Conservation (phyloP, 2,888 invertebrate genomes). For the Yponomeuta evonymella region DNA sequence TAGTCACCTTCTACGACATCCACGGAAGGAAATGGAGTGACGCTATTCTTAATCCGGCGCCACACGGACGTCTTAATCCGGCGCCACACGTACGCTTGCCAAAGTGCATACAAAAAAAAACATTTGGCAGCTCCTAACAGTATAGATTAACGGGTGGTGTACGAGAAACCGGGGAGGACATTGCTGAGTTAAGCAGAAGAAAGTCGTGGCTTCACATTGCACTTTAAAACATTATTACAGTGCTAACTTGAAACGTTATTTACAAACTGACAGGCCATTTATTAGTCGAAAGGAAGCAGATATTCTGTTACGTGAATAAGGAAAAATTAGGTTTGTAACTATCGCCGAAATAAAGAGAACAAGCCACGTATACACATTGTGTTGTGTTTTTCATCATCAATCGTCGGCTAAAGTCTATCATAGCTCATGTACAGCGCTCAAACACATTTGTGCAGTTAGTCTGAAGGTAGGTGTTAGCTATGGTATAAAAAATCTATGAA, state of each 20-base stretch:
- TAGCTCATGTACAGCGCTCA: slow-evolving; percentile 19
- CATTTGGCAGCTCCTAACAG: too few relatives aligned
- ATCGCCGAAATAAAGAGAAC: slow-evolving; percentile 18
- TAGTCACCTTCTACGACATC: too few relatives aligned
- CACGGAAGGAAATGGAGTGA: too few relatives aligned
- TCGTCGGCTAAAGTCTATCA: slow-evolving; percentile 6
- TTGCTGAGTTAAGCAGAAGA: not conserved
- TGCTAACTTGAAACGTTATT: not conserved
- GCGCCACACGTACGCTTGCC: too few relatives aligned
- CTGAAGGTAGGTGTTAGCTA: slow-evolving; percentile 14
- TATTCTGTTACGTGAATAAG: not conserved
- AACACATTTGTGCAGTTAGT: slow-evolving; percentile 18
- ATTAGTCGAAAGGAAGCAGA: not conserved
- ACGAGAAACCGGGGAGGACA: not conserved
- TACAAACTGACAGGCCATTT: not conserved
- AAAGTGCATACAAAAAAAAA: too few relatives aligned
- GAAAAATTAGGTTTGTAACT: not conserved
- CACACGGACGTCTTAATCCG: too few relatives aligned
- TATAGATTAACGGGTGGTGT: too few relatives aligned
- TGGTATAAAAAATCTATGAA: slow-evolving; percentile 4
- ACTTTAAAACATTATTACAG: not conserved
- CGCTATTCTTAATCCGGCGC: too few relatives aligned
- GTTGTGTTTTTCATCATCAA: slow-evolving; percentile 15
- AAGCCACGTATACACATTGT: slow-evolving; percentile 17
- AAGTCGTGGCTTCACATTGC: not conserved